phyloP scores from a whole-genome alignment of 2,113 vertebrate genomes.

The Laticauda laticaudata region DNA sequence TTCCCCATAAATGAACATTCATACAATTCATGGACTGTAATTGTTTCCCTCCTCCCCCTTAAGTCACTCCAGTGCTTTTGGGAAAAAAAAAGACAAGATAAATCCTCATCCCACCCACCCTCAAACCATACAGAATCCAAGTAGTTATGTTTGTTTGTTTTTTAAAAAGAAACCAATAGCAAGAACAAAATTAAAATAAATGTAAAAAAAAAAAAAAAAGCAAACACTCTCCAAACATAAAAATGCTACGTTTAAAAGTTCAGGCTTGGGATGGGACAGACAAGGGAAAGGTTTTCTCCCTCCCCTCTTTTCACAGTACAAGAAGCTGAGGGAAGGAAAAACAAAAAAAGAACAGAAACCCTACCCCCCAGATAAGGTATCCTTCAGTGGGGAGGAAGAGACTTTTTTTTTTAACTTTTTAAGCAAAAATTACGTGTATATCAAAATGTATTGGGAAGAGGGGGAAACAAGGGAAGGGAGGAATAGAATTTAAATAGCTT shows the following conservation, averaged over 20 bases:
- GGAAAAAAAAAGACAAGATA: too few relatives aligned
- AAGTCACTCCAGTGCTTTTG: not conserved
- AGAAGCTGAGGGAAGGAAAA: constrained; percentile 41
- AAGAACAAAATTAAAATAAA: constrained; percentile 2
- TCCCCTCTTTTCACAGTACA: constrained; percentile 60
- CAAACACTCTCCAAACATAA: not conserved
- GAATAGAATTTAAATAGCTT: not conserved
- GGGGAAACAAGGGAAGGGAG: not conserved
- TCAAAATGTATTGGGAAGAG: not conserved
- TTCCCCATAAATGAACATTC: not conserved
- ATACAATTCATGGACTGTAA: not conserved
- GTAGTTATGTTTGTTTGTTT: not conserved
- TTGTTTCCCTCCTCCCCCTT: not conserved
- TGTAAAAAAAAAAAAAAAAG: not conserved
- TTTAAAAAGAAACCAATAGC: not conserved
- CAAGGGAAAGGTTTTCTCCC: not conserved
- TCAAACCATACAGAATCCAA: not conserved
- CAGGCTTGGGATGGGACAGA: not conserved
- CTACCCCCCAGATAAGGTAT: not conserved
- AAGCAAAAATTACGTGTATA: not conserved
- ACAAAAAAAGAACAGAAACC: not conserved
- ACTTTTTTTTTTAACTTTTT: not conserved
- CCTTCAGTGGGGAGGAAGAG: too few relatives aligned
- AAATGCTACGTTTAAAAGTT: constrained; percentile 19
- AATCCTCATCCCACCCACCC: too few relatives aligned